These are phyloP conservation scores for Neotoma lepida DNA, from an alignment of 2,113 vertebrate species.

Conservation along the genomic window DNA sequence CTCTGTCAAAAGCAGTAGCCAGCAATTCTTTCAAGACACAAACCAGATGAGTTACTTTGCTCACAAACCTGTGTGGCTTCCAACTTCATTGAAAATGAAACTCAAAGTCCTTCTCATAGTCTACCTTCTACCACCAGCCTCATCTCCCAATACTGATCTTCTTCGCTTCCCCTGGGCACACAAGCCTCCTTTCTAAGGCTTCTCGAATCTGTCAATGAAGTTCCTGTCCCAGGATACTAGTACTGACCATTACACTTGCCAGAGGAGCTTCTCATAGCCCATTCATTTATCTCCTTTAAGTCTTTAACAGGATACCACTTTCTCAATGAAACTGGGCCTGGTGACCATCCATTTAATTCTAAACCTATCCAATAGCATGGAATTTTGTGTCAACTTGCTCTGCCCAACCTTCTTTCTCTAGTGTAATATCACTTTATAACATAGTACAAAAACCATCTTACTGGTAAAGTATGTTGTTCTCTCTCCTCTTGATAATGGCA, in stretches of 20 bases:
- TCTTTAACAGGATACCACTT: neutral
- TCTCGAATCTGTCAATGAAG: accelerated
- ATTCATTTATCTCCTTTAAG: neutral
- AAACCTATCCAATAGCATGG: neutral
- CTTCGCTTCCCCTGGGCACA: neutral
- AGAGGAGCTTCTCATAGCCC: too few species aligned
- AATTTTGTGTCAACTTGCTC: neutral
- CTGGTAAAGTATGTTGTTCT: neutral
- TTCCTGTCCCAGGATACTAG: neutral
- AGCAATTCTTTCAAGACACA: neutral
- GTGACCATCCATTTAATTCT: neutral
- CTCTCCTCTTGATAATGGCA: neutral
- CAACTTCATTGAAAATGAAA: neutral
- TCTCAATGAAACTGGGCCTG: neutral
- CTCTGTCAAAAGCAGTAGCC: neutral
- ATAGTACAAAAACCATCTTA: neutral
- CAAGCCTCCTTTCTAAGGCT: neutral
- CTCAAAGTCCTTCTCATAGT: neutral
- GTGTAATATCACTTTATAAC: neutral
- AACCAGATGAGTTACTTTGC: neutral
- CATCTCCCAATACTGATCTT: neutral
- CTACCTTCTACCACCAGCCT: too few species aligned
- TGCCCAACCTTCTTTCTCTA: neutral
- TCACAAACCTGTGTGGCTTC: neutral
- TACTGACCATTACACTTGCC: neutral